These are phyloP conservation scores for Epizoanthus fatuus DNA, from an alignment of 92 coral and sea anemone genomes.

Conservation along the genomic window DNA sequence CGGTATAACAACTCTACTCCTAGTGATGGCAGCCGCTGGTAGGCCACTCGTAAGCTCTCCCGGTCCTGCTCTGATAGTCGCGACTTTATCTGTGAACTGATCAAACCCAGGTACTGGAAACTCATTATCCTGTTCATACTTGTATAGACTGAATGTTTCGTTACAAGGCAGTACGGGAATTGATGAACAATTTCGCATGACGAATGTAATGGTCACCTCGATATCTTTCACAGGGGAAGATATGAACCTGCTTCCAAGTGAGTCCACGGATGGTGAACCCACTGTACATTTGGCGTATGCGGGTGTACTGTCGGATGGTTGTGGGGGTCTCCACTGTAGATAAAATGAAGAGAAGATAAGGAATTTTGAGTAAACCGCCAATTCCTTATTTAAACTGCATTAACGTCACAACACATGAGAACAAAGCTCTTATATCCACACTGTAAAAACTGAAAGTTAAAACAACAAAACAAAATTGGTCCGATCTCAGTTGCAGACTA, in stretches of 20 bases:
- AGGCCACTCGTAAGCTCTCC: neutral
- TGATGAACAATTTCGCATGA: neutral
- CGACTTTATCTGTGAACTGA: neutral
- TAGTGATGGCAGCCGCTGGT: neutral
- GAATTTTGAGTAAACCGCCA: no score
- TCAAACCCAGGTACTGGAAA: no score
- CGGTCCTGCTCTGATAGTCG: neutral
- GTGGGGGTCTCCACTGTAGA: neutral
- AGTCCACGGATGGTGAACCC: neutral
- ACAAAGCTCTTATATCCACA: no score
- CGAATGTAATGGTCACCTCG: neutral
- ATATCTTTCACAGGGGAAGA: neutral
- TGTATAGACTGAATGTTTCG: slow-evolving; percentile 3
- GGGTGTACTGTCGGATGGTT: neutral
- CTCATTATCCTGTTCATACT: neutral
- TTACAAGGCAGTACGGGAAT: neutral
- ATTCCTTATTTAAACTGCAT: no score
- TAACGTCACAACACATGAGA: no score
- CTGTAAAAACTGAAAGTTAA: no score
- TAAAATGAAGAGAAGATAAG: neutral
- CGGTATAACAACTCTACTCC: neutral
- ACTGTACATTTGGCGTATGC: neutral
- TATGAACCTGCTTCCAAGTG: neutral
- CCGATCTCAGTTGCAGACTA: no score
- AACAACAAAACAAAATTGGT: no score